Percentiles rank a stretch among this genome's conserved stretches.
These are phyloP conservation scores for Tylochromis polylepis DNA, from an alignment of 2,113 vertebrate genomes.

Conservation along the genomic window DNA sequence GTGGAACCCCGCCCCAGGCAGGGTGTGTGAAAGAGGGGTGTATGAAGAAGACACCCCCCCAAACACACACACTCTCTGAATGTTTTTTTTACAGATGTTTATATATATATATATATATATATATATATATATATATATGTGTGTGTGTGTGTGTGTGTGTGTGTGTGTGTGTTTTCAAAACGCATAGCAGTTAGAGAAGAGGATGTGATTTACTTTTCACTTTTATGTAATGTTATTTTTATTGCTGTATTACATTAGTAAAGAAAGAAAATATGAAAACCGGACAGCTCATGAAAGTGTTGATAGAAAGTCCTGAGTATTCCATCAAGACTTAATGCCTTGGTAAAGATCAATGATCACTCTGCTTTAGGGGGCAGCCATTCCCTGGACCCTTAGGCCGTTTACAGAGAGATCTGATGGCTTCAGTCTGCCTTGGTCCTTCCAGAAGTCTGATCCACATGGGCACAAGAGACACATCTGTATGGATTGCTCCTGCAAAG, in stretches of 20 bases:
- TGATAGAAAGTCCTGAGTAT: slow-evolving; percentile 12
- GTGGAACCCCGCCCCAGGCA: background rate
- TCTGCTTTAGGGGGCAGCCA: background rate
- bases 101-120: no score
- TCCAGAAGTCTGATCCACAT: slow-evolving; percentile 60
- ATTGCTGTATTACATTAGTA: background rate
- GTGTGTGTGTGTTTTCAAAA: no score
- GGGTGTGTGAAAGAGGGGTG: background rate
- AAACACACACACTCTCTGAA: background rate
- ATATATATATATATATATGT: no score
- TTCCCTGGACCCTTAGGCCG: slow-evolving; percentile 41
- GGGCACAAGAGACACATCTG: slow-evolving; percentile 58
- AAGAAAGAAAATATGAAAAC: slow-evolving; percentile 4
- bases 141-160: no score
- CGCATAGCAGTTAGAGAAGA: background rate
- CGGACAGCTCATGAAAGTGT: background rate
- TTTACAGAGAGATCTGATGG: slow-evolving; percentile 59
- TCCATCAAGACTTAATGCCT: slow-evolving; percentile 36
- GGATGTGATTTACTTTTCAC: background rate
- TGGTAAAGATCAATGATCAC: slow-evolving; percentile 37
- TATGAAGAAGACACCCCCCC: background rate
- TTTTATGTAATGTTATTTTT: background rate
- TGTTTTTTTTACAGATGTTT: background rate
- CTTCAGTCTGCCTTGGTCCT: slow-evolving; percentile 40
- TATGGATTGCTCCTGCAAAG: slow-evolving; percentile 59